A percentile compares a stretch with the other conserved stretches of the same genome.
These are phyloP conservation scores for Exaiptasia diaphana DNA, from an alignment of 64 coral and sea anemone species.

Conservation along the genomic window DNA sequence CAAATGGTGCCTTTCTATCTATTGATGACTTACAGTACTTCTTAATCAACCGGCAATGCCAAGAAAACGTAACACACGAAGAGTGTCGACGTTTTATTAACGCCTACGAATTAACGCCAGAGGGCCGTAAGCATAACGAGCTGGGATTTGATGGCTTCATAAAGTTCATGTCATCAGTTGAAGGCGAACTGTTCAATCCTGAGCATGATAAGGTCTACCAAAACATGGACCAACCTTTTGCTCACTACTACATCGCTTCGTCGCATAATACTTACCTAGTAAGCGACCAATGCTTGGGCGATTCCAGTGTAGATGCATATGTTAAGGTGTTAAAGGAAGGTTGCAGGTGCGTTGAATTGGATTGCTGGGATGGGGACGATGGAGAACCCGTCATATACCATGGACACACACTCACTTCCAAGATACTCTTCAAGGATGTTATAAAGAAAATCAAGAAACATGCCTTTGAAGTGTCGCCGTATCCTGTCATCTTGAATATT, in stretches of 20 bases:
- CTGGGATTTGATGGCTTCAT: constrained; percentile 55
- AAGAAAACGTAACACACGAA: background rate
- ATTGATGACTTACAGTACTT: constrained; percentile 50
- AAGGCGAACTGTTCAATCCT: constrained; percentile 51
- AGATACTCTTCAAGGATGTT: constrained; percentile 69
- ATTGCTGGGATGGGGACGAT: constrained; percentile 75
- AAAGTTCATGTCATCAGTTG: constrained; percentile 58
- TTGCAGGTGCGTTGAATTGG: constrained; percentile 68
- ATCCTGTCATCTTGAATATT: background rate
- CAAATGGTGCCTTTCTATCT: constrained; percentile 22
- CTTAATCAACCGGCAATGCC: constrained; percentile 7
- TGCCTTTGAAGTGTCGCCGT: constrained; percentile 54
- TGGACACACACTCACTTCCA: constrained; percentile 58
- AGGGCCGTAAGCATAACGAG: constrained; percentile 15
- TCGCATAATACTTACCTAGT: constrained; percentile 73
- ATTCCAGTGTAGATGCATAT: constrained; percentile 57
- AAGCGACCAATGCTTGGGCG: constrained; percentile 42
- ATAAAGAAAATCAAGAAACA: constrained; percentile 33
- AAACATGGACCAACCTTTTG: constrained; percentile 64
- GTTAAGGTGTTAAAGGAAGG: constrained; percentile 44
- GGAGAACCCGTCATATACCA: constrained; percentile 74
- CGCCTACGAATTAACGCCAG: constrained; percentile 18
- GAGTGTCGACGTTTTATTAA: constrained; percentile 22
- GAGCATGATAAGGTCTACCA: constrained; percentile 52
- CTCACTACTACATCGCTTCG: constrained; percentile 76